Conservation (phyloP, 2,113 vertebrate genomes). For the Cynocephalus volans region DNA sequence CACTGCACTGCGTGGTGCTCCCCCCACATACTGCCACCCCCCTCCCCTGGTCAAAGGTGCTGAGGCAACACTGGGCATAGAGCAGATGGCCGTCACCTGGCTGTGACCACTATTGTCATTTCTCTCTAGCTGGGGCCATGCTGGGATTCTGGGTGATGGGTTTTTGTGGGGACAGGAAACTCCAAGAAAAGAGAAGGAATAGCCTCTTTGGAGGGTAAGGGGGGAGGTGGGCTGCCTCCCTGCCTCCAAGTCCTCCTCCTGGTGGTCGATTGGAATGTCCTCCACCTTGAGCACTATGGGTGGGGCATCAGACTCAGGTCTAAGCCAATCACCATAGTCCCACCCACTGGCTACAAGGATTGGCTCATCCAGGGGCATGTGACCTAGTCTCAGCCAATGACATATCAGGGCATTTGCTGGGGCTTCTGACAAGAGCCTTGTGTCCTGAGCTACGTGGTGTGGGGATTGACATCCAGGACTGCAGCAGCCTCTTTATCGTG, state of each 20-base stretch:
- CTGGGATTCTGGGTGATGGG: neutral
- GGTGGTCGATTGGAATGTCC: neutral
- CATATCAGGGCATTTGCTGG: neutral
- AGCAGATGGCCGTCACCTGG: too few species aligned
- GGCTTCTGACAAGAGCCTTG: neutral
- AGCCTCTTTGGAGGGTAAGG: neutral
- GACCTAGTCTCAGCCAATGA: neutral
- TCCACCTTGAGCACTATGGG: neutral
- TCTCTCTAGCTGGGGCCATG: neutral
- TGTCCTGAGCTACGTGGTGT: too few species aligned
- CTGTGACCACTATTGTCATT: neutral
- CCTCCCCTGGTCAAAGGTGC: neutral
- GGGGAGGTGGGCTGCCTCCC: neutral
- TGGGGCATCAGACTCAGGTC: neutral
- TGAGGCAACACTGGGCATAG: neutral
- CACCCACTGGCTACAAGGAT: neutral
- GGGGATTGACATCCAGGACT: accelerated
- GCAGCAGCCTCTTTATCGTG: too few species aligned
- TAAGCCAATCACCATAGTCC: neutral
- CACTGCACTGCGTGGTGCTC: neutral
- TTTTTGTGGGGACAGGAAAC: neutral
- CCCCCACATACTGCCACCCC: neutral
- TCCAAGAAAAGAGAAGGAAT: neutral
- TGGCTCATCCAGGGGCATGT: neutral
- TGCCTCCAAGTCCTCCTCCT: neutral